phyloP scores from a whole-genome alignment of 2,888 invertebrate genomes.

The Cryptocephalus primarius region DNA sequence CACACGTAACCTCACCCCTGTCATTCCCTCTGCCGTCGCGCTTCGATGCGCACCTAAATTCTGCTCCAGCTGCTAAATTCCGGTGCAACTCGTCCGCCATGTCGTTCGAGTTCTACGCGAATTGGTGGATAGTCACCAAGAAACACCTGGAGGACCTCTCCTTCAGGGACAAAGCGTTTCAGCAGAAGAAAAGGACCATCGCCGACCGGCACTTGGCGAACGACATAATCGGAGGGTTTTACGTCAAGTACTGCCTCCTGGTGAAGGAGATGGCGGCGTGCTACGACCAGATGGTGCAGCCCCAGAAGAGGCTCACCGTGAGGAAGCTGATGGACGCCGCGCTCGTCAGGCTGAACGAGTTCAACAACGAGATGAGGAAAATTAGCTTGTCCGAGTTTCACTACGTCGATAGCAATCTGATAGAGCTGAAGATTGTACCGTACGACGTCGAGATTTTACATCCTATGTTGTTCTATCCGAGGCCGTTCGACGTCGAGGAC shows the following conservation, averaged over 20 bases:
- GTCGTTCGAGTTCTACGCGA: conserved; percentile 40
- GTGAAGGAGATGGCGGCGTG: conserved; percentile 48
- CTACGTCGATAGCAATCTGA: conserved; percentile 60
- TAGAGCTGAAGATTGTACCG: conserved; percentile 59
- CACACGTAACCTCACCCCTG: no score
- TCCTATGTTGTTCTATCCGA: conserved; percentile 49
- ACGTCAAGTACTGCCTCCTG: conserved; percentile 42
- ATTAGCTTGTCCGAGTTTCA: conserved; percentile 52
- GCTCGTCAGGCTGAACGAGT: conserved; percentile 41
- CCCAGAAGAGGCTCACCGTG: conserved; percentile 47
- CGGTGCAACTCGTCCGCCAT: conserved; percentile 18
- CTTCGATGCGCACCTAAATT: no score
- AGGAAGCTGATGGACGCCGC: conserved; percentile 48
- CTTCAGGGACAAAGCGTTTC: conserved; percentile 31
- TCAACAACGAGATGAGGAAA: conserved; percentile 45
- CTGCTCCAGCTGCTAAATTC: no score
- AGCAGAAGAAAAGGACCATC: conserved; percentile 17
- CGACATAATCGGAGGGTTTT: conserved; percentile 41
- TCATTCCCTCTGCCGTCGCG: no score
- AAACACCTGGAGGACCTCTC: conserved; percentile 33
- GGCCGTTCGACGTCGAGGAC: conserved; percentile 39
- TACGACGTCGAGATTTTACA: conserved; percentile 52
- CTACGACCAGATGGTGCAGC: conserved; percentile 51
- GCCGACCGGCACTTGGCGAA: conserved; percentile 42
- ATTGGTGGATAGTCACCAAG: conserved; percentile 39